A percentile compares a stretch with the other conserved stretches of the same genome.
Conservation (phyloP, 1,140 invertebrate species). For the Cherax quadricarinatus region DNA sequence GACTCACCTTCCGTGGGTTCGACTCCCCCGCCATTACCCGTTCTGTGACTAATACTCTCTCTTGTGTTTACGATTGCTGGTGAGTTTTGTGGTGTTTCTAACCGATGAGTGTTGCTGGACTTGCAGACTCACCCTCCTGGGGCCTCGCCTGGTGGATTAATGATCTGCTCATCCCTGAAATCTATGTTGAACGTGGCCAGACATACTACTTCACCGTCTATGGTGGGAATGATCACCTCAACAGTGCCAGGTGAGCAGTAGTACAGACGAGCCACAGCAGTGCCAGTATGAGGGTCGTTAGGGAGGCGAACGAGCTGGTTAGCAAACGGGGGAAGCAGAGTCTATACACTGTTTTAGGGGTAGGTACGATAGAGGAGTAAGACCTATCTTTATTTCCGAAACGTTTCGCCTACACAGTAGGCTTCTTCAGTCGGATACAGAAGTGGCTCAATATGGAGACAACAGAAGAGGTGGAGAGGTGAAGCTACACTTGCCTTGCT, state of each 20-base stretch:
- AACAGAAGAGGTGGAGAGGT: no score
- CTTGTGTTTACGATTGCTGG: no score
- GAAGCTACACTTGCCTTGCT: background rate
- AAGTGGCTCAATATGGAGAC: no score
- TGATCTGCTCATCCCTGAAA: conserved; percentile 91
- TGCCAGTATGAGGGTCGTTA: background rate
- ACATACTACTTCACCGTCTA: conserved; percentile 93
- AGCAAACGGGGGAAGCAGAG: background rate
- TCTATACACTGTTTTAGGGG: background rate
- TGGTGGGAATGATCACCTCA: conserved; percentile 82
- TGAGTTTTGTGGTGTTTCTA: no score
- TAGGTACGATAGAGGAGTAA: background rate
- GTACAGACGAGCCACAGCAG: background rate
- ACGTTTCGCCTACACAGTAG: no score
- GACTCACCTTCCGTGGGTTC: no score
- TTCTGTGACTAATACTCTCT: no score
- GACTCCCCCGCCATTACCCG: no score
- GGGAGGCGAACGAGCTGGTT: background rate
- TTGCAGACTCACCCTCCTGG: conserved; percentile 83
- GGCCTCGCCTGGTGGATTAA: conserved; percentile 97
- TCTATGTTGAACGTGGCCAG: conserved; percentile 91
- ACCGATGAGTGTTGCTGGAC: background rate
- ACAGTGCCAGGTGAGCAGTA: conserved; percentile 74
- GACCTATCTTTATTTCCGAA: background rate
- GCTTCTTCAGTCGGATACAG: no score